Base-by-base conservation (phyloP, 2,113 vertebrate genomes). In the Myxocyprinus asiaticus region DNA sequence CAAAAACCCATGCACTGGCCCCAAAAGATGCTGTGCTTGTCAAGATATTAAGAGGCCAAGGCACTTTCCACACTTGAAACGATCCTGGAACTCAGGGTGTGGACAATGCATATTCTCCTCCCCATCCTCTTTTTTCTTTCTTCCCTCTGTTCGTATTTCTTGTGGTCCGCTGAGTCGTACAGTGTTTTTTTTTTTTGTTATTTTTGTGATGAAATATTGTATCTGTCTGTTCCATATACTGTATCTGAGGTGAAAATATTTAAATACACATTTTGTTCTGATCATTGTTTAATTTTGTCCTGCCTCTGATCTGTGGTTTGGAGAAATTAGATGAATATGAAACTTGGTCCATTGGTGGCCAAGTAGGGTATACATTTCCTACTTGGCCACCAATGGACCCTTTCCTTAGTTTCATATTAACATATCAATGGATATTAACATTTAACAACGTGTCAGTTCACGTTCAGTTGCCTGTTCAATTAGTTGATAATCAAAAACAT, bases 161-260 rank as follows among this genome's bases (percentile, higher is more conserved):
- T 89, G 92, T 93, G 92, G 92, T 93, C 92, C 92, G 77, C 78
- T 93, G 93, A 94, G 91, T 94, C 90, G 93, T 94, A 92, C 88
- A 84, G 93, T 94, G 93, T 33, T 33, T 33, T 33, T 33, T 33
- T 33, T 94, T 93, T 94, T 93, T 92, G 92, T n/a, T n/a, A 88
- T 91, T 93, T 94, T 93, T 94, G 93, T 92, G 92, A 93, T 90
- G 83, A 88, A 89, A 90, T 90, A 89, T 85, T 93, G 92, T 94
- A 93, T 93, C 90, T 92, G 93, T 94, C 92, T 92, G 91, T 93
- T 94, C 92, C 93, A 94, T 93, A 93, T 93, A 90, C 90, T 94
- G 91, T 93, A 93, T 90, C 91, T 92, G 87, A 92, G 90, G 92
- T 94, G 91, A 91, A 92, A 92, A 93, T 94, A 94, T 94, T 94